Evolutionary conservation across 2,888 invertebrate species (phyloP).

Genomic region (Coenonympha glycerion): DNA sequence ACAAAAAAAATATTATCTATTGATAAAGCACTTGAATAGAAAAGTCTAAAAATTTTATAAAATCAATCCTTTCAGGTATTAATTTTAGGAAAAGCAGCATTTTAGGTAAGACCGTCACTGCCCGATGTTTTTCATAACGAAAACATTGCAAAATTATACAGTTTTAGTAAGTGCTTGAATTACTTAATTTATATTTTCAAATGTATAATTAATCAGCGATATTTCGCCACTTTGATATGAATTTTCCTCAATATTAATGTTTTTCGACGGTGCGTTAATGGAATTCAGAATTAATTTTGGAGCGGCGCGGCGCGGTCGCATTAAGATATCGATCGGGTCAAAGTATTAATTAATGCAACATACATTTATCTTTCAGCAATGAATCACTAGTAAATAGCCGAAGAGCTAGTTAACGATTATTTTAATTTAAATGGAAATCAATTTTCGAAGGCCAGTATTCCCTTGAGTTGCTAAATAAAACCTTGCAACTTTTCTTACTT

Average conservation of each 20-base stretch:
- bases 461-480: no score
- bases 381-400: conserved; percentile 39
- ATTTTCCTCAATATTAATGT: background rate
- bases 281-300: conserved; percentile 25
- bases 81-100: no score
- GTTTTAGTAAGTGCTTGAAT: background rate
- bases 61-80: no score
- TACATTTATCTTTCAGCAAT: conserved; percentile 33
- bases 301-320: conserved; percentile 23
- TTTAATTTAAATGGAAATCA: no score
- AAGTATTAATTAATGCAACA: conserved; percentile 25
- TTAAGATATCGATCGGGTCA: conserved; percentile 24
- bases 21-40: no score
- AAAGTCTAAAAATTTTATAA: no score
- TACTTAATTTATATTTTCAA: background rate
- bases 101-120: no score
- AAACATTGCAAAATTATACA: background rate
- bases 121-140: no score
- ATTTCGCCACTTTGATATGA: background rate
- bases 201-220: background rate
- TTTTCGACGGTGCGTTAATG: conserved; percentile 11
- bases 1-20: no score
- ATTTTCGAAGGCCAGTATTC: no score
- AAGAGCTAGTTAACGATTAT: background rate
- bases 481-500: no score